Percentiles rank a stretch among this genome's conserved stretches.
Evolutionary conservation across 2,113 vertebrate species (phyloP).

Genomic region (Sphyrna mokarran): DNA sequence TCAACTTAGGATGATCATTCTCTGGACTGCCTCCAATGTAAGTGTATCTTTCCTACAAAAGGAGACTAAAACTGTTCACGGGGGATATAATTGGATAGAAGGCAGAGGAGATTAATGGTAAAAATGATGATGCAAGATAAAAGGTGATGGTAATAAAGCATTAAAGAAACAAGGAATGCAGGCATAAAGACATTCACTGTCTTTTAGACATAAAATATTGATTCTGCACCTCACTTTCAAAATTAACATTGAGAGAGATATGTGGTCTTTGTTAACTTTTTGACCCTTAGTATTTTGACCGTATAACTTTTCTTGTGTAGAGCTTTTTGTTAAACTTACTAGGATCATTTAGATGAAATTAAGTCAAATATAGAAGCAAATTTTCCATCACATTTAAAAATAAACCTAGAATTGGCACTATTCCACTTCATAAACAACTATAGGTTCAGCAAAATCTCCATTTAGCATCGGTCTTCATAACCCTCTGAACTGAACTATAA

Average conservation of each 20-base stretch:
- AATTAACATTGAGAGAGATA: not conserved
- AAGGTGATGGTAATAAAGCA: not conserved
- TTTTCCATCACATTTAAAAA: not conserved
- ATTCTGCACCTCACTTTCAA: not conserved
- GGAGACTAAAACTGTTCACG: too few species aligned
- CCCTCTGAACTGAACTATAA: not conserved
- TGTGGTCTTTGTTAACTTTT: not conserved
- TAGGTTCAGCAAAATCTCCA: not conserved
- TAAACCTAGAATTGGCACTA: not conserved
- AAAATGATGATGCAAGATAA: not conserved
- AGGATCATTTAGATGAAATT: not conserved
- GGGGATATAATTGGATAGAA: not conserved
- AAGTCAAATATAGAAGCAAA: not conserved
- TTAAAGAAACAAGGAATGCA: not conserved
- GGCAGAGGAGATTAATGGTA: not conserved
- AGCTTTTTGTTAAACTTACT: not conserved
- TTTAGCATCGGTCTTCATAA: not conserved
- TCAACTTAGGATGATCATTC: too few species aligned
- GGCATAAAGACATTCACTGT: not conserved
- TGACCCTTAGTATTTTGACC: not conserved
- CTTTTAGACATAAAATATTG: not conserved
- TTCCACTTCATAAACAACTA: not conserved
- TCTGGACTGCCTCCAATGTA: too few species aligned
- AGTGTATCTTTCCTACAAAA: too few species aligned
- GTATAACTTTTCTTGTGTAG: not conserved